A percentile compares a stretch with the other conserved stretches of the same genome.
These are phyloP conservation scores for Sminthurinus aureus DNA, from an alignment of 2,888 invertebrate species.

Conservation along the genomic window DNA sequence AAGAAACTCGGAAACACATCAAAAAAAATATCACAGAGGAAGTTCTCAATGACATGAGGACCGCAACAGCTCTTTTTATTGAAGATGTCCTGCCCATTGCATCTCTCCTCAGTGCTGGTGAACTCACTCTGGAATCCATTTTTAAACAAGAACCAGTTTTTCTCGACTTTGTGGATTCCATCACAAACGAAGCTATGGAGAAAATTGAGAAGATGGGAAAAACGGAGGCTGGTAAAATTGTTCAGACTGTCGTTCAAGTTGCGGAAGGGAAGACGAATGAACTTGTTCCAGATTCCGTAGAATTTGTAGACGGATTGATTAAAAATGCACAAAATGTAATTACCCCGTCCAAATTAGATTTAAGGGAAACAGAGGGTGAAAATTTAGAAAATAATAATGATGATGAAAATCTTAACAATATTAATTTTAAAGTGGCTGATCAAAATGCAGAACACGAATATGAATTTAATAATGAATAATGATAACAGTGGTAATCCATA, in stretches of 20 bases:
- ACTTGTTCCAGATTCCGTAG: neutral
- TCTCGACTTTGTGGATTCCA: slow-evolving; percentile 40
- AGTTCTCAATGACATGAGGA: slow-evolving; percentile 39
- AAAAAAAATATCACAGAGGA: slow-evolving; percentile 38
- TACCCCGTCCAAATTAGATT: neutral
- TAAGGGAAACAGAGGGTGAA: neutral
- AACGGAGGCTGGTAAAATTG: neutral
- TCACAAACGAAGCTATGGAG: slow-evolving; percentile 38
- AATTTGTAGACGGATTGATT: neutral
- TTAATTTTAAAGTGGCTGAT: no score
- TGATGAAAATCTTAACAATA: no score
- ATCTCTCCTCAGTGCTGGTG: slow-evolving; percentile 47
- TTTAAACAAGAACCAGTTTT: slow-evolving; percentile 52
- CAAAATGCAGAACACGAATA: no score
- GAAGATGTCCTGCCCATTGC: slow-evolving; percentile 52
- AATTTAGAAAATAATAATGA: no score
- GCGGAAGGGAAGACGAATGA: neutral
- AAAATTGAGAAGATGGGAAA: neutral
- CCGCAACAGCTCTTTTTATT: slow-evolving; percentile 41
- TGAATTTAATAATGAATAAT: no score
- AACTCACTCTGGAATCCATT: slow-evolving; percentile 51
- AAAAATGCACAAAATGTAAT: neutral
- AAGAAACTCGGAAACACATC: slow-evolving; percentile 46
- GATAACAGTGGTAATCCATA: no score
- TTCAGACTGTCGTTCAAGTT: neutral